Conservation (phyloP, 2,113 vertebrate genomes). For the Brienomyrus brachyistius region DNA sequence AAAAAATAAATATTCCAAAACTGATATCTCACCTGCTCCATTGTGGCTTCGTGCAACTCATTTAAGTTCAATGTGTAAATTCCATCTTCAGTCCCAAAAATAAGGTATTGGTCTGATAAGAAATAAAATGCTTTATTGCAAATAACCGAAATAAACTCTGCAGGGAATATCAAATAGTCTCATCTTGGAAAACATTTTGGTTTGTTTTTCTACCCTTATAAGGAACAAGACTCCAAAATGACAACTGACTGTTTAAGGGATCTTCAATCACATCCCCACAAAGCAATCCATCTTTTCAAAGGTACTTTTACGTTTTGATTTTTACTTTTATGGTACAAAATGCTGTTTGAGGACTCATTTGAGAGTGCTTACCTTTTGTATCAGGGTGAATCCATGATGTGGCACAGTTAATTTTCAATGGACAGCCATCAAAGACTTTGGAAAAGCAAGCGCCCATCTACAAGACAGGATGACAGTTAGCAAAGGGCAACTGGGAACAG, state of each 20-base stretch:
- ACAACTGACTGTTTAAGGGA: neutral
- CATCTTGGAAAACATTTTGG: neutral
- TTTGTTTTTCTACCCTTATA: neutral
- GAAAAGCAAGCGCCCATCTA: slow-evolving; percentile 99
- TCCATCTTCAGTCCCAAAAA: slow-evolving; percentile 95
- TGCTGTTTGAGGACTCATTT: neutral
- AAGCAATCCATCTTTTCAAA: neutral
- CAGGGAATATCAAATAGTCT: neutral
- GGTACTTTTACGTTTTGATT: neutral
- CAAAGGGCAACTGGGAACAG: neutral
- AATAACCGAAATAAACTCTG: neutral
- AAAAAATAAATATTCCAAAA: neutral
- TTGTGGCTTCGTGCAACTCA: slow-evolving; percentile 92
- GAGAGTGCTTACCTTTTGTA: slow-evolving; percentile 78
- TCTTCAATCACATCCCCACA: neutral
- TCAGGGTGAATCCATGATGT: slow-evolving; percentile 99
- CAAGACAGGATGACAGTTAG: slow-evolving; percentile 27
- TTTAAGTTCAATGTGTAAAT: slow-evolving; percentile 98
- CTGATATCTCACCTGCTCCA: slow-evolving; percentile 85
- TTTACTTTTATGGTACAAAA: neutral
- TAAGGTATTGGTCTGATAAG: slow-evolving; percentile 77
- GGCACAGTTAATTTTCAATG: slow-evolving; percentile 96
- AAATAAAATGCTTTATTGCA: slow-evolving; percentile 8
- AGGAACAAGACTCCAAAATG: neutral
- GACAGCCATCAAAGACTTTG: slow-evolving; percentile 97